Conservation (phyloP, 2,113 vertebrate species). For the Hippocampus barbouri region DNA sequence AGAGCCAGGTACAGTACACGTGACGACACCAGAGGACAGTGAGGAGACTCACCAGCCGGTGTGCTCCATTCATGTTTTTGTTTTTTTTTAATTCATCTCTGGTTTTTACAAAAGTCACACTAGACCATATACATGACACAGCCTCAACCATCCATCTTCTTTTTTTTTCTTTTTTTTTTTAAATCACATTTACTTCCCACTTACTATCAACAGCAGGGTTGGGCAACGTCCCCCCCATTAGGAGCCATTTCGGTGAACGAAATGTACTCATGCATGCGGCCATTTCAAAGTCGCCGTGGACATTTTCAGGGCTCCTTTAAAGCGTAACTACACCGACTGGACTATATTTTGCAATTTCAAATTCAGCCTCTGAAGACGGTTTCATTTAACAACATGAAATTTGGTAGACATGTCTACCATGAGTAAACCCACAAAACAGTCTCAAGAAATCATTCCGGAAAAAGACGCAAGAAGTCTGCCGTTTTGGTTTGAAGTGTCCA, state of each 20-base stretch:
- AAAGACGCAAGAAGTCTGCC: background rate
- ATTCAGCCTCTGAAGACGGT: background rate
- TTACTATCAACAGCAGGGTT: background rate
- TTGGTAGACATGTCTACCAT: background rate
- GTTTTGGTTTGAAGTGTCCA: background rate
- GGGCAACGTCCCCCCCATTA: background rate
- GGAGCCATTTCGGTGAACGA: background rate
- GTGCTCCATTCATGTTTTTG: constrained; percentile 60
- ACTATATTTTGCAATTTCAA: background rate
- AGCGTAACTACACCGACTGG: background rate
- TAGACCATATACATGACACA: constrained; percentile 32
- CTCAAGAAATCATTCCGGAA: background rate
- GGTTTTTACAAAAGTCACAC: constrained; percentile 54
- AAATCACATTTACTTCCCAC: background rate
- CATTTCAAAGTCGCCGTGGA: background rate
- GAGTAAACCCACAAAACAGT: background rate
- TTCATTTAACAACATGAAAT: background rate
- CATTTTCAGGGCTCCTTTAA: background rate
- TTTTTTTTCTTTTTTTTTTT: background rate
- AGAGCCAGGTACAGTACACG: constrained; percentile 42
- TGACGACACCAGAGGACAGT: constrained; percentile 50
- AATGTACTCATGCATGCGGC: background rate
- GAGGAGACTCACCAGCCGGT: constrained; percentile 29
- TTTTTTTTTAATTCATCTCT: constrained; percentile 56
- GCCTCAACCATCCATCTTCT: background rate